Base-by-base conservation (phyloP, 2,888 invertebrate species). In the Cheilosia urbana region DNA sequence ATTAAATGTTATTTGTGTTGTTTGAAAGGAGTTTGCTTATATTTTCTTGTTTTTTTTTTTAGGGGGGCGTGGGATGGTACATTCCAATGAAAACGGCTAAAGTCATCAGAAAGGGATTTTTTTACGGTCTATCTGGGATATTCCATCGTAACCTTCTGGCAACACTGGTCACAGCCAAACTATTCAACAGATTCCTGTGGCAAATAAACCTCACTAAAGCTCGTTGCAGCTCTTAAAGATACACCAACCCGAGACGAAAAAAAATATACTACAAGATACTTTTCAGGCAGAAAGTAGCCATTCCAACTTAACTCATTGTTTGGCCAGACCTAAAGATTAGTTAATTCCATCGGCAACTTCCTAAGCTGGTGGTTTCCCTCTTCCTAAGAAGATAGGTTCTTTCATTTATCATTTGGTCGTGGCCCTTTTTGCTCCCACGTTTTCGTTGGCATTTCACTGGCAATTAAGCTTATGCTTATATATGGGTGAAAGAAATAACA, bases 351-450 rank as follows among this genome's bases (percentile, higher is more conserved):
- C 34, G 21, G 55, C 34, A 47, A 58, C 47, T 37, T 53, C 66
- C 77, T 55, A 15, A 51, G 4, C 13, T 34, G 11, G 34, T 13
- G 13, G 19, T 40, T 27, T 19, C 42, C 60, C 17, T 45, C 17
- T 49, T 24, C 21, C 57, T 34, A 51, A 19, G 19, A 47, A 19
- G 47, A 47, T 47, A 9, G 53, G 53, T 51, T 58, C 49, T 65
- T 51, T 65, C 76, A 82, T 82, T 82, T 60, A 82, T 76, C 81
- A 76, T 71, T 81, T 65, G 42, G 55, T 45, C 58, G 51, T 81
- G 57, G 37, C 58, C 71, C 19, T 51, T 69, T 63, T 51, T 42
- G 30, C 47, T 17, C 11, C 19, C 49, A 30, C 37, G 15, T 57
- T 66, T 66, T 62, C 72, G 58, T 76, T 51, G 37, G 34, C 21